Evolutionary conservation across 1,140 invertebrate species (phyloP).

Genomic region (Dryas iulia): DNA sequence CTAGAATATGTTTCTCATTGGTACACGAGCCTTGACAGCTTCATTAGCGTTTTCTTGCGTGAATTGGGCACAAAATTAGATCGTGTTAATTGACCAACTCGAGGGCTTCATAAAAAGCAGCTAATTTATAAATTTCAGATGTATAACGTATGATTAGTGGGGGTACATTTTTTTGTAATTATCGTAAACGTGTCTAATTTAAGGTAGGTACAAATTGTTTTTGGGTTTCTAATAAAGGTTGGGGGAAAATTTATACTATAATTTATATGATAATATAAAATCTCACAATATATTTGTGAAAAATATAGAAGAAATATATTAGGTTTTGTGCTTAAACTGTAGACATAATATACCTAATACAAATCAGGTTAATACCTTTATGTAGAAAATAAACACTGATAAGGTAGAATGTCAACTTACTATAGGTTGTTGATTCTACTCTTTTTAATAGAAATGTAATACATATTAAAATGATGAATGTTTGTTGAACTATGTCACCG

Average conservation of each 20-base stretch:
- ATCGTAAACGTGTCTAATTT: too few relatives aligned
- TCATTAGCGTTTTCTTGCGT: constrained; percentile 65
- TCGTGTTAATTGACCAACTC: constrained; percentile 65
- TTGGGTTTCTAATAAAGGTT: too few relatives aligned
- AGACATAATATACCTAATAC: too few relatives aligned
- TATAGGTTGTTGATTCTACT: too few relatives aligned
- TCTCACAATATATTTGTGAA: background rate
- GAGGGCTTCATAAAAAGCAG: constrained; percentile 65
- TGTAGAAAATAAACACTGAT: background rate
- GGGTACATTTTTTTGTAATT: background rate
- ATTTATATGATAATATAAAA: too few relatives aligned
- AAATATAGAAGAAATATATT: background rate
- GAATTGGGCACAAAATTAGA: constrained; percentile 69
- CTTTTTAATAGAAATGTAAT: background rate
- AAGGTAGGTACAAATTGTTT: too few relatives aligned
- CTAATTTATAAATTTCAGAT: constrained; percentile 50
- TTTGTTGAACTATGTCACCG: background rate
- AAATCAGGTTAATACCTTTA: background rate
- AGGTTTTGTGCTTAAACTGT: background rate
- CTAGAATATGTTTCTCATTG: background rate
- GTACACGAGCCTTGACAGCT: constrained; percentile 58
- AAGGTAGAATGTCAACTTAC: too few relatives aligned
- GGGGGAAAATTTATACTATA: too few relatives aligned
- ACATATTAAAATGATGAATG: background rate
- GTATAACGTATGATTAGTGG: background rate